These are phyloP conservation scores for Globia sparganii DNA, from an alignment of 2,888 invertebrate species.

Conservation along the genomic window DNA sequence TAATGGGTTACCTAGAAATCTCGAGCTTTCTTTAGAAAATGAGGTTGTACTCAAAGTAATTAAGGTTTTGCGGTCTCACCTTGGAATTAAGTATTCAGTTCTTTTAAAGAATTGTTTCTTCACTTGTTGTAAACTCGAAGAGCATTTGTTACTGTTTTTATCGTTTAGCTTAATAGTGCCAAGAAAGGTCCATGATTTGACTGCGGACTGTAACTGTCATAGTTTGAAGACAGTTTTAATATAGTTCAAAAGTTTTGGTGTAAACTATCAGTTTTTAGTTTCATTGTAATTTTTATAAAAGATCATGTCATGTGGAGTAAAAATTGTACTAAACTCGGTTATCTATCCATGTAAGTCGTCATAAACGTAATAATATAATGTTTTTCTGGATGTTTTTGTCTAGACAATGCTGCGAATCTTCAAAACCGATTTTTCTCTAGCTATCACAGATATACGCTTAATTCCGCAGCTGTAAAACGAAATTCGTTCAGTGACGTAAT, in stretches of 20 bases:
- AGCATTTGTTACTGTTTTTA: conserved; percentile 12
- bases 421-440: conserved; percentile 67
- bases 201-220: conserved; percentile 9
- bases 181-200: neutral
- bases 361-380: conserved; percentile 27
- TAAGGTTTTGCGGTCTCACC: conserved; percentile 20
- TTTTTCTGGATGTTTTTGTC: conserved; percentile 67
- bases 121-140: neutral
- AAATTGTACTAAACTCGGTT: conserved; percentile 21
- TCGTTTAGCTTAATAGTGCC: conserved; percentile 4
- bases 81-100: conserved; percentile 6
- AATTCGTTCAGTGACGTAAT: conserved; percentile 67
- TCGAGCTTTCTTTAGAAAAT: conserved; percentile 27
- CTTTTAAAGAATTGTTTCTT: neutral
- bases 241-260: conserved; percentile 28
- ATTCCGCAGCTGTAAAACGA: conserved; percentile 67
- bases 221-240: conserved; percentile 16
- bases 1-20: conserved; percentile 50
- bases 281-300: conserved; percentile 3
- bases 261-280: conserved; percentile 17
- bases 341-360: conserved; percentile 18
- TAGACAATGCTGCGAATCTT: conserved; percentile 69
- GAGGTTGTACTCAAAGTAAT: conserved; percentile 43
- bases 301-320: conserved; percentile 21
- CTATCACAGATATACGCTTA: conserved; percentile 64